Evolutionary conservation across 92 coral and sea anemone genomes (phyloP).

Genomic region (Paramuricea clavata): DNA sequence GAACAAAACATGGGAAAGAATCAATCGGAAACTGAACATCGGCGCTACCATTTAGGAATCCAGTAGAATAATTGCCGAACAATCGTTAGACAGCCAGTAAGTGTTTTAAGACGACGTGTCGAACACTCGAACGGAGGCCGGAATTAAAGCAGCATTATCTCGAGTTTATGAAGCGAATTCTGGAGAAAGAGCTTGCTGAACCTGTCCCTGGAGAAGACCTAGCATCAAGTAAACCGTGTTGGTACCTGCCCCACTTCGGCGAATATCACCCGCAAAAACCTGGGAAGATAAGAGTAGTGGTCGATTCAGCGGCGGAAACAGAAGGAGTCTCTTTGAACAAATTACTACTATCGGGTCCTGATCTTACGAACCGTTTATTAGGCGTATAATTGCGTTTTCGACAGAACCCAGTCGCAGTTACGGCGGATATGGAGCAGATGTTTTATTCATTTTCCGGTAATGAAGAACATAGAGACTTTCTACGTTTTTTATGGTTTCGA

Average conservation of each 20-base stretch:
- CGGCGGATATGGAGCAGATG: conserved; percentile 72
- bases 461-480: conserved; percentile 59
- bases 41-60: conserved; percentile 64
- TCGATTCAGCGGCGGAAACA: conserved; percentile 59
- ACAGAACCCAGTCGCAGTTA: too few relatives aligned
- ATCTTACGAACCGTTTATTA: conserved; percentile 57
- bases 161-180: conserved; percentile 59
- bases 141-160: conserved; percentile 58
- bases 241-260: conserved; percentile 53
- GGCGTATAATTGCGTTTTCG: conserved; percentile 69
- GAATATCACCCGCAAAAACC: conserved; percentile 71
- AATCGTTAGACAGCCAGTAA: conserved; percentile 43
- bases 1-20: conserved; percentile 48
- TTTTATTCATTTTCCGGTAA: conserved; percentile 59
- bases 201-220: conserved; percentile 27
- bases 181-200: conserved; percentile 62
- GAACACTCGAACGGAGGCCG: conserved; percentile 49
- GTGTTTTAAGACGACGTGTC: conserved; percentile 41
- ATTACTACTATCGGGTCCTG: too few relatives aligned
- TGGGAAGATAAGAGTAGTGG: not conserved
- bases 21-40: conserved; percentile 51
- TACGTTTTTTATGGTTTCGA: conserved; percentile 66
- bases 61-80: conserved; percentile 41
- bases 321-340: too few relatives aligned
- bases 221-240: not conserved